Conservation (phyloP, 2,113 vertebrate genomes). For the Crocuta crocuta region DNA sequence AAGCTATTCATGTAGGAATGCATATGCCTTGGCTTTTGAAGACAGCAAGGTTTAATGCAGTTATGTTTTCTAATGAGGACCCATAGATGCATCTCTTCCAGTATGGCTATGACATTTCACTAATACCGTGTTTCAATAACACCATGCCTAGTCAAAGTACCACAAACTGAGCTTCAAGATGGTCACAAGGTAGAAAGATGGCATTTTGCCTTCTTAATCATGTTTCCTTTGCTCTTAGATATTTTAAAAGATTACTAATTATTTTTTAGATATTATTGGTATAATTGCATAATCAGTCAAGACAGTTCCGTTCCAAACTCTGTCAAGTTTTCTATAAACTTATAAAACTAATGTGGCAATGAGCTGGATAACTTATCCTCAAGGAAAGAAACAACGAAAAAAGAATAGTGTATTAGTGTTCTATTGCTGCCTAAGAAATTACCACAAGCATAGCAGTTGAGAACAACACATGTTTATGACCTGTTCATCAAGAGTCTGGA, state of each 20-base stretch:
- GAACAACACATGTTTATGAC: background rate
- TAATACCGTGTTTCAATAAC: constrained; percentile 55
- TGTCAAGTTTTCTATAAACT: background rate
- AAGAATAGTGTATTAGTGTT: background rate
- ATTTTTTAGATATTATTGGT: background rate
- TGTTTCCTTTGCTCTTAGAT: background rate
- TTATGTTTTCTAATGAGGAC: constrained; percentile 82
- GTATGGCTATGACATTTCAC: constrained; percentile 85
- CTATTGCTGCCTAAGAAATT: background rate
- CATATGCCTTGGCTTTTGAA: constrained; percentile 81
- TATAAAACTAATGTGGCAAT: background rate
- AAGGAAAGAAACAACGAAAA: background rate
- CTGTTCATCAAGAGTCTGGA: background rate
- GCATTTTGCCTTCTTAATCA: constrained; percentile 36
- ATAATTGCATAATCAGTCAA: constrained; percentile 30
- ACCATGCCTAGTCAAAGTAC: background rate
- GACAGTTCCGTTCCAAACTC: background rate
- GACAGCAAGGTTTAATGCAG: constrained; percentile 74
- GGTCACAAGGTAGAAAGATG: background rate
- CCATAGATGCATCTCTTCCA: constrained; percentile 74
- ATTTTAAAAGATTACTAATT: constrained; percentile 13
- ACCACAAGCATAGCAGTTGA: background rate
- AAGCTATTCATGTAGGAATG: constrained; percentile 81
- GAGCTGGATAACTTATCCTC: background rate
- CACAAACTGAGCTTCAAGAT: constrained; percentile 47